Conservation (phyloP, 1,140 invertebrate species). For the Heliconius himera region DNA sequence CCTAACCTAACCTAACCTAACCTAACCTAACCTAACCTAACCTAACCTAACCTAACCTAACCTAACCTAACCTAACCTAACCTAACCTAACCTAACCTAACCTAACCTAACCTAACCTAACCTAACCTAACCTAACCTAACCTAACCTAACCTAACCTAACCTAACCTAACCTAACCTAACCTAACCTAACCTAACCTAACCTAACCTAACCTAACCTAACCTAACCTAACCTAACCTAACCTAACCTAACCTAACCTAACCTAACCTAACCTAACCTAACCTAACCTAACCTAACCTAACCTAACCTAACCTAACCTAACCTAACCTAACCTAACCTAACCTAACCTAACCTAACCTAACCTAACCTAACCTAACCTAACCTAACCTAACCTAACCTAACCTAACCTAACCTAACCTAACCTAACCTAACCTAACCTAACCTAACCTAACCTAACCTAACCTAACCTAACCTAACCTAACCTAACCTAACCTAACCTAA, state of each 20-base stretch:
- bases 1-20: background rate
- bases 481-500: conserved; percentile 62
- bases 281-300: conserved; percentile 6
- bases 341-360: conserved; percentile 3
- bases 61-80: conserved; percentile 2
- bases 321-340: conserved; percentile 2
- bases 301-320: conserved; percentile 8
- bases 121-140: background rate
- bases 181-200: conserved; percentile 8
- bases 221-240: conserved; percentile 8
- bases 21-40: background rate
- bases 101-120: background rate
- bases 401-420: conserved; percentile 8
- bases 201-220: conserved; percentile 6
- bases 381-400: conserved; percentile 8
- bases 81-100: conserved; percentile 8
- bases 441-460: conserved; percentile 2
- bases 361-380: conserved; percentile 8
- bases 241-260: conserved; percentile 8
- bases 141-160: conserved; percentile 5
- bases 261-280: conserved; percentile 6
- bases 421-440: conserved; percentile 8
- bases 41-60: conserved; percentile 8
- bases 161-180: conserved; percentile 8
- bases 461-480: conserved; percentile 55